Evolutionary conservation across 2,797 vertebrate genomes (phyloP).

Genomic region (Tenualosa thibaudeaui): DNA sequence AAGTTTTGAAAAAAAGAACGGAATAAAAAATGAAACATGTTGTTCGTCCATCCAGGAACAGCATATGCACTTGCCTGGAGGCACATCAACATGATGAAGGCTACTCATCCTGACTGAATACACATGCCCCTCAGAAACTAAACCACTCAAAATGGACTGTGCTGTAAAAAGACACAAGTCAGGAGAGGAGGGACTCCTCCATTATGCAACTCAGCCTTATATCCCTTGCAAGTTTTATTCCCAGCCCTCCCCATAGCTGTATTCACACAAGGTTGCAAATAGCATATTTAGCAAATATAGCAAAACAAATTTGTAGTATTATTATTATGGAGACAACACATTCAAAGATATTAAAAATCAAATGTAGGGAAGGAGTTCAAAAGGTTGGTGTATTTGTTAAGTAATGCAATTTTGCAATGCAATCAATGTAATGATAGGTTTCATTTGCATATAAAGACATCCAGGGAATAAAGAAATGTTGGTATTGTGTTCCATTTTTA

Average conservation of each 20-base stretch:
- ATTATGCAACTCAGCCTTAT: slow-evolving; percentile 8
- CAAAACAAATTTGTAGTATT: too few relatives aligned
- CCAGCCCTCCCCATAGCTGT: background rate
- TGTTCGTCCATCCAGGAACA: background rate
- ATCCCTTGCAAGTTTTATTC: background rate
- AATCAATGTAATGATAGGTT: too few relatives aligned
- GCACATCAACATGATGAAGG: background rate
- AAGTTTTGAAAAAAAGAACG: background rate
- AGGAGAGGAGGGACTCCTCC: background rate
- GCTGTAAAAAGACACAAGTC: background rate
- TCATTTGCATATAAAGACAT: too few relatives aligned
- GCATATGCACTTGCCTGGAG: background rate
- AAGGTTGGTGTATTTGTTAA: background rate
- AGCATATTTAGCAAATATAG: too few relatives aligned
- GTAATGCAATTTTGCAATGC: background rate
- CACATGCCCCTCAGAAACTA: background rate
- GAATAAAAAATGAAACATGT: slow-evolving; percentile 4
- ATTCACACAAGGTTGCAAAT: background rate
- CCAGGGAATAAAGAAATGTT: too few relatives aligned
- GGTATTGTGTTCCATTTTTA: too few relatives aligned
- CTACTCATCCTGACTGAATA: background rate
- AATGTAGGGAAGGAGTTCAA: too few relatives aligned
- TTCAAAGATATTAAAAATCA: background rate
- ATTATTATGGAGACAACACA: background rate
- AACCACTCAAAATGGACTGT: background rate